Conservation (phyloP, 1,140 invertebrate genomes). For the Lamellibrachia luymesi region DNA sequence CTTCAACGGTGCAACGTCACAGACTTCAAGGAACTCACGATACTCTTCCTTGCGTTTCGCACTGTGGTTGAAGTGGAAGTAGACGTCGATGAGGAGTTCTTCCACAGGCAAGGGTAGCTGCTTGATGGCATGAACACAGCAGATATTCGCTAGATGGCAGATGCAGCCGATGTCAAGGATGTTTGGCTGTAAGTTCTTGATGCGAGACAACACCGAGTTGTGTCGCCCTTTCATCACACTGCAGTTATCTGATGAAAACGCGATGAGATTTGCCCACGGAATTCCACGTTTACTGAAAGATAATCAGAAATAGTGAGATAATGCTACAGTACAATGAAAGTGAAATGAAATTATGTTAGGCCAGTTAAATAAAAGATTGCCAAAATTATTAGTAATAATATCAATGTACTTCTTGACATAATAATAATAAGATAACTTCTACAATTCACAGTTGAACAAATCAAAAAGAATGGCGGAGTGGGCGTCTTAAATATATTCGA, state of each 20-base stretch:
- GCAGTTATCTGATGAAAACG: slow-evolving; percentile 4
- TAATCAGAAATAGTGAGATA: background rate
- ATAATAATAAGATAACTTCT: too few species aligned
- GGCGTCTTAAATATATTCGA: too few species aligned
- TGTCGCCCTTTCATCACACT: background rate
- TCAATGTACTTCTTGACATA: too few species aligned
- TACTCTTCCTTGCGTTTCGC: background rate
- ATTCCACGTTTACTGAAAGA: background rate
- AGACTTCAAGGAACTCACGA: background rate
- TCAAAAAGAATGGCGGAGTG: too few species aligned
- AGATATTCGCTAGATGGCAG: slow-evolving; percentile 6
- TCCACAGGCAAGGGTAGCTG: background rate
- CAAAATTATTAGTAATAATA: too few species aligned
- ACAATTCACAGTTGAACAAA: too few species aligned
- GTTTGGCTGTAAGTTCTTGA: background rate
- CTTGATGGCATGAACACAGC: background rate
- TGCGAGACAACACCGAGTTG: slow-evolving; percentile 9
- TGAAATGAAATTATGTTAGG: too few species aligned
- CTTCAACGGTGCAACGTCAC: slow-evolving; percentile 11
- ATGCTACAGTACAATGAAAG: too few species aligned
- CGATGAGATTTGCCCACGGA: background rate
- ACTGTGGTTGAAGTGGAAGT: background rate
- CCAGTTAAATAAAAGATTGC: too few species aligned
- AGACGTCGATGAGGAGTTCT: background rate
- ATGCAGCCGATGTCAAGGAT: slow-evolving; percentile 16